Conservation (phyloP, 2,797 vertebrate species). For the Taeniopygia guttata region DNA sequence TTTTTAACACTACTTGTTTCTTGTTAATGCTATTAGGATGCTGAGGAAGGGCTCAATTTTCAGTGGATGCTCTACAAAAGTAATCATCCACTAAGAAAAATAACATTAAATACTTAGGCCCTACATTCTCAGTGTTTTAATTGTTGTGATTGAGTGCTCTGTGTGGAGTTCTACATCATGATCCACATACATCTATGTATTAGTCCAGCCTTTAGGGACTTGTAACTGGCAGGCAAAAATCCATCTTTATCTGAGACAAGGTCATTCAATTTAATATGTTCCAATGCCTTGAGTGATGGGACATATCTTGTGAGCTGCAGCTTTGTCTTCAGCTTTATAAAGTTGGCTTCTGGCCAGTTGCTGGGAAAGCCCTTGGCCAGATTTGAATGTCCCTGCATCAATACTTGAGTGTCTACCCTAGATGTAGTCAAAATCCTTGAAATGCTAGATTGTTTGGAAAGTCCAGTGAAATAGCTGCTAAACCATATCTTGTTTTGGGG, state of each 20-base stretch:
- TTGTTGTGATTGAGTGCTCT: neutral
- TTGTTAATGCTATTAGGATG: neutral
- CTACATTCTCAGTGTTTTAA: neutral
- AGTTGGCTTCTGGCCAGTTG: neutral
- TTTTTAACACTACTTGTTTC: neutral
- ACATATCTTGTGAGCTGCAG: neutral
- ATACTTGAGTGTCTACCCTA: neutral
- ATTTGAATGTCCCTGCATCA: neutral
- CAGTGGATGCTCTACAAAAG: neutral
- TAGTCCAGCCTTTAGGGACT: neutral
- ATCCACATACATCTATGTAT: neutral
- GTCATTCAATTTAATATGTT: neutral
- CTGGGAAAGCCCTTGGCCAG: neutral
- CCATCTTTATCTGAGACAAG: neutral
- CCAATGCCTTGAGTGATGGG: neutral
- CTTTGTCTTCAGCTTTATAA: neutral
- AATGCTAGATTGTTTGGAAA: neutral
- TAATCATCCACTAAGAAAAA: neutral
- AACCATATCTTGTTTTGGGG: neutral
- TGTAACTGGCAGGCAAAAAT: neutral
- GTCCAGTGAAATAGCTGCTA: neutral
- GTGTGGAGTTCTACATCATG: neutral
- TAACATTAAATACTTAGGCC: neutral
- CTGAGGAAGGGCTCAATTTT: neutral
- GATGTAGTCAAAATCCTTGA: neutral